These are phyloP conservation scores for Cheilosia impressa DNA, from an alignment of 2,888 invertebrate genomes.

Conservation along the genomic window DNA sequence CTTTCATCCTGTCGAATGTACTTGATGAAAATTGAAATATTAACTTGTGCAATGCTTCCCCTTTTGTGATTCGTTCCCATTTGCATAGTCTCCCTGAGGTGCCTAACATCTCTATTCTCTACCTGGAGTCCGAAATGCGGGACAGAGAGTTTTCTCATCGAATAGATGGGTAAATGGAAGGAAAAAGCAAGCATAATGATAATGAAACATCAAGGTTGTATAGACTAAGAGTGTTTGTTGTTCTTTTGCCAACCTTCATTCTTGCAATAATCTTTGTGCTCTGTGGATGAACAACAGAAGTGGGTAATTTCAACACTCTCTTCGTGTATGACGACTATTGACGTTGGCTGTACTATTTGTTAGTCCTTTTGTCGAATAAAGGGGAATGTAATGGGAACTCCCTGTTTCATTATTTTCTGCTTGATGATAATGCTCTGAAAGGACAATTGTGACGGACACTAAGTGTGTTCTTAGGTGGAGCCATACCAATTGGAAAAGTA, in stretches of 20 bases:
- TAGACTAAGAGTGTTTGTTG: background rate
- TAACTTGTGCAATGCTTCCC: constrained; percentile 42
- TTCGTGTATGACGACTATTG: constrained; percentile 22
- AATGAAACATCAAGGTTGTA: constrained; percentile 33
- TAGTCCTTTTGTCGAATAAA: constrained; percentile 8
- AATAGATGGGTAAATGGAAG: constrained; percentile 23
- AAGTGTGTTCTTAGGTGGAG: constrained; percentile 25
- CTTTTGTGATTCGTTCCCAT: constrained; percentile 2
- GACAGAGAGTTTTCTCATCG: constrained; percentile 15
- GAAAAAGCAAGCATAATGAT: constrained; percentile 25
- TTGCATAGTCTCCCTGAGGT: constrained; percentile 31
- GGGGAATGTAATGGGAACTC: background rate
- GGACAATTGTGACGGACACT: constrained; percentile 33
- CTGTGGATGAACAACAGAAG: constrained; percentile 23
- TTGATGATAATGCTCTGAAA: constrained; percentile 7
- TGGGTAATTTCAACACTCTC: constrained; percentile 36
- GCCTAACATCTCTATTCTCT: background rate
- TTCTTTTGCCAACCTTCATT: constrained; percentile 9
- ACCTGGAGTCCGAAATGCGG: background rate
- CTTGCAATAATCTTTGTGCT: constrained; percentile 1
- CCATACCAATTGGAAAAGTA: constrained; percentile 2
- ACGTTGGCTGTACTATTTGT: background rate
- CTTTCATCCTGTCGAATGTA: constrained; percentile 24
- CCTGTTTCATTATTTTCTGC: background rate
- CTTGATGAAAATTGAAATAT: constrained; percentile 45